These are phyloP conservation scores for Mixornis gularis DNA, from an alignment of 2,113 vertebrate species.

Conservation along the genomic window DNA sequence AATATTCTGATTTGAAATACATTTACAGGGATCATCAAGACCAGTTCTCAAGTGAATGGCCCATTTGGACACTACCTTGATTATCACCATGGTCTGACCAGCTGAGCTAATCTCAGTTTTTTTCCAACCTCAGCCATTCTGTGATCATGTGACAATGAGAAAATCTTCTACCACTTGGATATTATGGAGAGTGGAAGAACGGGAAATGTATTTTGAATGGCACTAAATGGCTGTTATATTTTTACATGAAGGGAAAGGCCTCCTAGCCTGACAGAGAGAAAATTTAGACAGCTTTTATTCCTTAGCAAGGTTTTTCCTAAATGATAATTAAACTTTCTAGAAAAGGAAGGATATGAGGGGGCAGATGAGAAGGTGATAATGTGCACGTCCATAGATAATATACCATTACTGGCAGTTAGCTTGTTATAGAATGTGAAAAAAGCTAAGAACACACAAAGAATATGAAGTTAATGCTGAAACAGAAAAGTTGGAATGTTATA, in stretches of 20 bases:
- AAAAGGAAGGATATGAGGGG: not conserved
- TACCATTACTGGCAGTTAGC: not conserved
- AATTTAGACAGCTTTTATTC: not conserved
- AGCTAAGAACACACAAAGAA: not conserved
- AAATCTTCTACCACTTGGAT: not conserved
- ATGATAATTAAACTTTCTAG: not conserved
- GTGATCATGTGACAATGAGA: not conserved
- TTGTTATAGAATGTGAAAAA: not conserved
- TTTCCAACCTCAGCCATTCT: not conserved
- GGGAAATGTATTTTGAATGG: not conserved
- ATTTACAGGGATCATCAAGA: not conserved
- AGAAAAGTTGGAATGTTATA: not conserved
- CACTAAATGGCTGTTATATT: not conserved
- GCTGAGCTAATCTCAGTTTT: not conserved
- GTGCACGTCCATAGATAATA: not conserved
- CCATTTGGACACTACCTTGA: not conserved
- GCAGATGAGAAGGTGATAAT: not conserved
- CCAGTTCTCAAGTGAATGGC: not conserved
- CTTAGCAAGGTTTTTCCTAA: not conserved
- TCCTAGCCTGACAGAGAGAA: not conserved
- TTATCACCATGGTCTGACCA: not conserved
- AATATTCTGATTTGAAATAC: not conserved
- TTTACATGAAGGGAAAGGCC: not conserved
- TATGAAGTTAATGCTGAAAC: not conserved
- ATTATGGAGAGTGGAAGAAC: not conserved